Conservation (phyloP, 2,888 invertebrate species). For the Melinopterus prodromus region DNA sequence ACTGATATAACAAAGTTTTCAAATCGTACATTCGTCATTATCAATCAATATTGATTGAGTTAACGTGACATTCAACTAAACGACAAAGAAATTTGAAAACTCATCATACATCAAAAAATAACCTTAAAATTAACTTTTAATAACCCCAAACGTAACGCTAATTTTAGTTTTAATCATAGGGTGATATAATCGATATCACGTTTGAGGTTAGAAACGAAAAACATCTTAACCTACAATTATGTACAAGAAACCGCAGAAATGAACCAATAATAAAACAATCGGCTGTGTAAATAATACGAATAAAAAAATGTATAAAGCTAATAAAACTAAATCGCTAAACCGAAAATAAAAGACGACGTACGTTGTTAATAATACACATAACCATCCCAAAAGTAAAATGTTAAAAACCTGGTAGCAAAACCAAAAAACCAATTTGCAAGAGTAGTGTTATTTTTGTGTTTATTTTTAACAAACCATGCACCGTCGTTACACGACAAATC, state of each 20-base stretch:
- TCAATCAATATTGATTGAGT: too few relatives aligned
- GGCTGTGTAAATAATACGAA: not conserved
- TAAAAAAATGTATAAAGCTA: not conserved
- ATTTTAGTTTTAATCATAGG: not conserved
- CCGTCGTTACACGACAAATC: conserved; percentile 34
- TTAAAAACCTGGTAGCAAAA: conserved; percentile 15
- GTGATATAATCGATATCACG: not conserved
- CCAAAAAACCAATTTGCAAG: conserved; percentile 22
- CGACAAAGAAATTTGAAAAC: not conserved
- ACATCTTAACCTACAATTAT: conserved; percentile 4
- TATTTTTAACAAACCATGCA: conserved; percentile 43
- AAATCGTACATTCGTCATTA: too few relatives aligned
- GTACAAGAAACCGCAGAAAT: not conserved
- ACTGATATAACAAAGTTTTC: too few relatives aligned
- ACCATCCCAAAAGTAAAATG: conserved; percentile 21
- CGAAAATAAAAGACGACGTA: conserved; percentile 22
- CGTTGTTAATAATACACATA: conserved; percentile 17
- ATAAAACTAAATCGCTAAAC: conserved; percentile 6
- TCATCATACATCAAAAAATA: not conserved
- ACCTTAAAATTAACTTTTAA: not conserved
- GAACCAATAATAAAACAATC: not conserved
- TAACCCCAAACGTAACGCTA: not conserved
- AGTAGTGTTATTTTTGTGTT: conserved; percentile 6
- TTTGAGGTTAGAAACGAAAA: not conserved
- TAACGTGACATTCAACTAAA: not conserved